Conservation (phyloP, 2,888 invertebrate species). For the Diadegma fenestrale region DNA sequence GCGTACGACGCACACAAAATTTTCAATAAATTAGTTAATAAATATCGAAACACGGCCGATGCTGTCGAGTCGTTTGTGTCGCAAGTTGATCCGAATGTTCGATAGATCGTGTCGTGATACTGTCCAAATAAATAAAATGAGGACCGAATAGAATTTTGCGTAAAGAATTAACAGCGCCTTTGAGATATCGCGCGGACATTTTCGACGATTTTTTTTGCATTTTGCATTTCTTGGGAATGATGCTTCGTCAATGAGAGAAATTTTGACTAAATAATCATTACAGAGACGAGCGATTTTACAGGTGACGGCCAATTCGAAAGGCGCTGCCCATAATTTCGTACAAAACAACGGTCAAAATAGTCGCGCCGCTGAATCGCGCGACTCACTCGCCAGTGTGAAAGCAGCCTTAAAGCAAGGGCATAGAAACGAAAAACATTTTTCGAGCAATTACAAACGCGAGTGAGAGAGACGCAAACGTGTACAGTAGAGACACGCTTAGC, state of each 20-base stretch:
- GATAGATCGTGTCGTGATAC: neutral
- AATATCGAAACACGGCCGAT: neutral
- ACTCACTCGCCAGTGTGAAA: neutral
- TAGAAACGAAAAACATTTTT: conserved; percentile 40
- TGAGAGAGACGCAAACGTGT: neutral
- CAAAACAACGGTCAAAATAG: neutral
- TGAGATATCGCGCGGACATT: neutral
- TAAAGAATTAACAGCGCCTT: neutral
- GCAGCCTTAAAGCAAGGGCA: neutral
- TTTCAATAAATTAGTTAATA: neutral
- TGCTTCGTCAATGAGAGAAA: neutral
- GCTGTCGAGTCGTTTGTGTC: neutral
- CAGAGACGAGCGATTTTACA: neutral
- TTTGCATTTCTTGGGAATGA: neutral
- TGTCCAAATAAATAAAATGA: too few relatives aligned
- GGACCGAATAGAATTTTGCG: neutral
- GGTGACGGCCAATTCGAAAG: neutral
- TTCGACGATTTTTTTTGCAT: neutral
- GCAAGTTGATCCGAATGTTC: too few relatives aligned
- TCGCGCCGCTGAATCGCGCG: neutral
- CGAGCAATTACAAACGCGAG: conserved; percentile 29
- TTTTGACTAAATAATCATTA: neutral
- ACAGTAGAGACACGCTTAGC: conserved; percentile 9
- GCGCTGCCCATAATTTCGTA: neutral
- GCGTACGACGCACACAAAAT: neutral